These are phyloP conservation scores for Ganaspis sp. DNA, from an alignment of 1,140 invertebrate genomes.

Conservation along the genomic window DNA sequence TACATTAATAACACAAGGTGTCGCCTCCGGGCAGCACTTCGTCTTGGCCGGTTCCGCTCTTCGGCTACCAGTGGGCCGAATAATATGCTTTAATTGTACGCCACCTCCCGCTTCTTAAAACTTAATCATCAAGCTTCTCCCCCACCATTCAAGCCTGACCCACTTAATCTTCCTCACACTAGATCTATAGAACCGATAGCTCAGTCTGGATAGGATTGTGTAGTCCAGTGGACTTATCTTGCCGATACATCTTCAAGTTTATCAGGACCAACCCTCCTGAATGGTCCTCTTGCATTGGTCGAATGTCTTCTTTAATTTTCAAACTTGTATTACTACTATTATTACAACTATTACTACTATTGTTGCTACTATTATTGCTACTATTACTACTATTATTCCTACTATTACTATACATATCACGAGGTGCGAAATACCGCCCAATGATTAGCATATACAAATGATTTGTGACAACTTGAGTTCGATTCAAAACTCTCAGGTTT, in stretches of 20 bases:
- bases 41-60: conserved; percentile 67
- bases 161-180: conserved; percentile 50
- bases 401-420: too few species aligned
- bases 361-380: too few species aligned
- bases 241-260: not conserved
- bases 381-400: too few species aligned
- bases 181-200: conserved; percentile 44
- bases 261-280: too few species aligned
- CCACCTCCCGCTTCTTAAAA: conserved; percentile 56
- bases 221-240: not conserved
- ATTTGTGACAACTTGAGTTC: too few species aligned
- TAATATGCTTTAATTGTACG: conserved; percentile 69
- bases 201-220: conserved; percentile 22
- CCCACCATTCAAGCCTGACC: conserved; percentile 9
- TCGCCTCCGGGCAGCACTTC: conserved; percentile 75
- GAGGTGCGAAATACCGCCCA: too few species aligned
- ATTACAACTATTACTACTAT: too few species aligned
- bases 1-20: conserved; percentile 75
- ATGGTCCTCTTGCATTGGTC: too few species aligned
- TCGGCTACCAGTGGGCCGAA: conserved; percentile 61
- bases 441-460: too few species aligned
- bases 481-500: too few species aligned
- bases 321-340: too few species aligned
- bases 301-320: too few species aligned
- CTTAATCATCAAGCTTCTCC: conserved; percentile 51